Percentiles rank a stretch among this genome's conserved stretches.
Conservation (phyloP, 2,797 vertebrate genomes). For the Myiotriccus ornatus region DNA sequence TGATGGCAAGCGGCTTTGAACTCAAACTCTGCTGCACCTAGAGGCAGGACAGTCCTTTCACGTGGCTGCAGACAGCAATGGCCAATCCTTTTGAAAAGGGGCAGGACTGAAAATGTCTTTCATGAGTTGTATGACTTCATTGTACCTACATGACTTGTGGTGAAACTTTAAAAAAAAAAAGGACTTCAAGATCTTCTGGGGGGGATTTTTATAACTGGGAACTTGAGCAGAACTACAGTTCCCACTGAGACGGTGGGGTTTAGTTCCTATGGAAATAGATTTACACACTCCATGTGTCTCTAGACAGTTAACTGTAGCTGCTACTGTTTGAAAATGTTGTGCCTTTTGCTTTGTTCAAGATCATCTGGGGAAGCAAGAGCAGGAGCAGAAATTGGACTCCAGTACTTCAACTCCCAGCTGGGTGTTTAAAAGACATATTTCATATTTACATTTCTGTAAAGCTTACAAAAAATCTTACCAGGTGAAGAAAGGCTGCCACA, state of each 20-base stretch:
- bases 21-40: not conserved
- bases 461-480: not conserved
- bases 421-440: not conserved
- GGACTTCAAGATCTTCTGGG: not conserved
- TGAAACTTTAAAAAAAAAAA: not conserved
- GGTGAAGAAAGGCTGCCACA: not conserved
- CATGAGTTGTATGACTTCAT: not conserved
- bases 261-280: not conserved
- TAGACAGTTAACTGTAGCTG: not conserved
- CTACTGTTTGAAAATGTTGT: not conserved
- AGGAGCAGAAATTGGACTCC: not conserved
- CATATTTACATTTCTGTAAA: not conserved
- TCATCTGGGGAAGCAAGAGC: not conserved
- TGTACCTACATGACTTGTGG: not conserved
- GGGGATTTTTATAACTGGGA: not conserved
- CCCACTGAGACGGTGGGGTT: rapidly evolving
- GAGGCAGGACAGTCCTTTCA: not conserved
- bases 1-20: not conserved
- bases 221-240: not conserved
- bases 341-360: not conserved
- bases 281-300: not conserved
- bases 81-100: not conserved
- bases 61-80: not conserved
- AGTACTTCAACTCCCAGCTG: not conserved
- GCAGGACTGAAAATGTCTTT: not conserved